Evolutionary conservation across 2,888 invertebrate genomes (phyloP), one percentile per base, ranked within the genome.

Genomic region (Emmelina monodactyla): DNA sequence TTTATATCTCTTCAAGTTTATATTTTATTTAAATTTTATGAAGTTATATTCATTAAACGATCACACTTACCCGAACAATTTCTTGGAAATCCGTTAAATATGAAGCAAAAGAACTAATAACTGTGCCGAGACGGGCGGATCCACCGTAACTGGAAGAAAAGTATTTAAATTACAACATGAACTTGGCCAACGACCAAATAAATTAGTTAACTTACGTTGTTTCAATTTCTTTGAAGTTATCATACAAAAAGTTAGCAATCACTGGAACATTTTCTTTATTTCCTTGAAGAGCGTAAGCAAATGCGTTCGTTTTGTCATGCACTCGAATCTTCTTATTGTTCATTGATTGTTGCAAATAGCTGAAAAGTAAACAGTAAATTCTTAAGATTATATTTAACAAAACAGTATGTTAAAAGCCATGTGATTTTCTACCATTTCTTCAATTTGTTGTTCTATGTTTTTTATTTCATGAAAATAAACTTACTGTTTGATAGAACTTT

Each of bases 231-330:
- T 22, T 35, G 31, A 52, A 58, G 45, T 70, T 60, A 1, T 39
- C 9, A 22, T 56, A 66, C 0, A 87, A 58, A 58, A 85, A 84
- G 9, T 76, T 51, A 2, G 85, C 73, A 0, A 84, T 83, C 1
- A 69, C 53, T 0, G 62, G 56, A 7, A 85, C 54, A 43, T 86
- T 87, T 46, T 82, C 78, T 6, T 54, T 60, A 53, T 83, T 84
- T 37, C 82, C 82, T 32, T 71, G 70, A 14, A 85, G 79, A 0
- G 86, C 83, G 10, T 61, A 79, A 2, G 53, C 49, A 63, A 82
- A 66, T 37, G 65, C 82, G 30, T 70, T 71, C 1, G 71, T 60
- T 10, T 69, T 62, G 58, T 84, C 72, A 58, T 82, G 72, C 44
- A 62, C 47, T 45, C 85, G 62, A 46, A 85, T 70, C 35, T 50